A percentile compares a stretch with the other conserved stretches of the same genome.
Conservation (phyloP, 2,797 vertebrate genomes). For the Taeniopygia guttata region DNA sequence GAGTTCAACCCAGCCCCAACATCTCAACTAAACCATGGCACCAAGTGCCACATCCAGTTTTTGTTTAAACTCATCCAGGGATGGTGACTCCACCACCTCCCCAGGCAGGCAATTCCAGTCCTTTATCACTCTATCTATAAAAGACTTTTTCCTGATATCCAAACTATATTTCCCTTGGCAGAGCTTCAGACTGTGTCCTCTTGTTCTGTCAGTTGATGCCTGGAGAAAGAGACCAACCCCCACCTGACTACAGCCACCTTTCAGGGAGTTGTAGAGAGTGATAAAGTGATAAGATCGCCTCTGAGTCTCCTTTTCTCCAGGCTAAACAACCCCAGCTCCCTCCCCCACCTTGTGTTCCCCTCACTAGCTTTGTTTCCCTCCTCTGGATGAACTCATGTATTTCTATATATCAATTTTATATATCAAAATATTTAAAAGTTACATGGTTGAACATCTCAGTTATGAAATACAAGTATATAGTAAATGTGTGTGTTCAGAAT, state of each 20-base stretch:
- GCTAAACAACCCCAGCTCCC: neutral
- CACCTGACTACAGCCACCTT: neutral
- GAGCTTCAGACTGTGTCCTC: neutral
- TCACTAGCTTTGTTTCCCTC: neutral
- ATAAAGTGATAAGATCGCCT: neutral
- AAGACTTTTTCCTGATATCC: neutral
- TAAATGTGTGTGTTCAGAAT: neutral
- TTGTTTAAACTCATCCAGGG: neutral
- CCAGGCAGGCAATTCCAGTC: neutral
- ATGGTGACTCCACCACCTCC: neutral
- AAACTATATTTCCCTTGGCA: fast-evolving
- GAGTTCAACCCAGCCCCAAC: neutral
- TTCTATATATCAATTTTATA: neutral
- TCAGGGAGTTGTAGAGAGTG: neutral
- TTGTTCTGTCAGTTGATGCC: neutral
- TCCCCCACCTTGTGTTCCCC: neutral
- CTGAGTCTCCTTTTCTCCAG: neutral
- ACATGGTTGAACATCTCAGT: neutral
- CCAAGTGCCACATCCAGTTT: fast-evolving
- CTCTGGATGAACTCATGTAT: neutral
- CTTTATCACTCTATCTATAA: neutral
- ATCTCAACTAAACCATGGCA: neutral
- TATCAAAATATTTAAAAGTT: neutral
- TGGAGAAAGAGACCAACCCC: neutral
- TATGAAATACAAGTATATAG: neutral